A percentile compares a stretch with the other conserved stretches of the same genome.
Evolutionary conservation across 2,797 vertebrate genomes (phyloP).

Genomic region (Galago senegalensis): DNA sequence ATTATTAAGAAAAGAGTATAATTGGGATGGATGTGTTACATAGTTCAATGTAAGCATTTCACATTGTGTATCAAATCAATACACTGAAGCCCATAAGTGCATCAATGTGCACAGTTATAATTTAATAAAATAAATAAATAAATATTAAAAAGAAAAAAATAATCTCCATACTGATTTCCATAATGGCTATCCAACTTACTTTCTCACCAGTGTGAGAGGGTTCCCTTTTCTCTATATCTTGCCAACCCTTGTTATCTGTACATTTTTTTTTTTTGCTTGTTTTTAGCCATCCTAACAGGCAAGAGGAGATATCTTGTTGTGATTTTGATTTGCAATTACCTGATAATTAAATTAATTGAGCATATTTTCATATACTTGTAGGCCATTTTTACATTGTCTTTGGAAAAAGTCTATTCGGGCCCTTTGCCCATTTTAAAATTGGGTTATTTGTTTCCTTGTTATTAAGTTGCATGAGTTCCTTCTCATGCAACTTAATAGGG

Average conservation of each 20-base stretch:
- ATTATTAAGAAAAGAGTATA: too few relatives aligned
- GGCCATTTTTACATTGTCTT: background rate
- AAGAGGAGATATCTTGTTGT: background rate
- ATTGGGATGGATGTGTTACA: too few relatives aligned
- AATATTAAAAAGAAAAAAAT: too few relatives aligned
- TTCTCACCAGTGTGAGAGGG: background rate
- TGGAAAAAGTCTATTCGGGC: background rate
- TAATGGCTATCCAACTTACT: background rate
- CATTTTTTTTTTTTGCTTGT: background rate
- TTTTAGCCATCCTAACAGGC: background rate
- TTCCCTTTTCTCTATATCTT: background rate
- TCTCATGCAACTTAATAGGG: too few relatives aligned
- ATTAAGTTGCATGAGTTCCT: background rate
- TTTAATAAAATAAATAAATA: too few relatives aligned
- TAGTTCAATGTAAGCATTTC: too few relatives aligned
- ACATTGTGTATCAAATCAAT: too few relatives aligned
- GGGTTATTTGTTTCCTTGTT: background rate
- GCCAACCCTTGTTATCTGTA: background rate
- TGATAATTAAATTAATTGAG: background rate
- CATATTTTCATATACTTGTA: background rate
- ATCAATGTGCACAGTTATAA: too few relatives aligned
- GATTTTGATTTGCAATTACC: background rate
- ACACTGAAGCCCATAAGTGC: too few relatives aligned
- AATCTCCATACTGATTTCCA: background rate
- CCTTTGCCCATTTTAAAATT: background rate